These are phyloP conservation scores for Nebria brevicollis DNA, from an alignment of 2,888 invertebrate species.

Conservation along the genomic window DNA sequence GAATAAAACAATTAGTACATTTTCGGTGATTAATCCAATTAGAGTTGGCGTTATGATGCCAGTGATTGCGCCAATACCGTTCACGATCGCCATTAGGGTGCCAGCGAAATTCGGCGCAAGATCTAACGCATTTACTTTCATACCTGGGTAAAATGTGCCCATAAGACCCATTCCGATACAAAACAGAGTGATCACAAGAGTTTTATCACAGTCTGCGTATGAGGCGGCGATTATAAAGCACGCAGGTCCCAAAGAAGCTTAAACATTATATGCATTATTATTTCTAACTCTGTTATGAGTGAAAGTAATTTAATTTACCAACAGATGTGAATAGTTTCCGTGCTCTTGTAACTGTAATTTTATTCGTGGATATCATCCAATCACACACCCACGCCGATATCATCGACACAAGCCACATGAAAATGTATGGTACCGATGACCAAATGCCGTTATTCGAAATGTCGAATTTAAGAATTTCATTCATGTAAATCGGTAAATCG, in stretches of 20 bases:
- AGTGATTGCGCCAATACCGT: constrained; percentile 70
- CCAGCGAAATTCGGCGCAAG: constrained; percentile 73
- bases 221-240: constrained; percentile 71
- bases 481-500: constrained; percentile 77
- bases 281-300: not conserved
- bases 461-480: constrained; percentile 73
- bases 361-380: constrained; percentile 70
- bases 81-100: constrained; percentile 72
- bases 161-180: constrained; percentile 73
- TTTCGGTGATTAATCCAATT: constrained; percentile 69
- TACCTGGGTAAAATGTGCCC: constrained; percentile 76
- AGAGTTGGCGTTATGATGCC: constrained; percentile 72
- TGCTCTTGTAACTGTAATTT: constrained; percentile 67
- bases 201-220: constrained; percentile 70
- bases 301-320: constrained; percentile 63
- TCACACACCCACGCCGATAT: constrained; percentile 75
- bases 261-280: constrained; percentile 49
- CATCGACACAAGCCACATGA: constrained; percentile 74
- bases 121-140: constrained; percentile 74
- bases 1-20: constrained; percentile 62
- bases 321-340: constrained; percentile 76
- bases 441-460: constrained; percentile 72
- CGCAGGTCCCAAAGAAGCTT: constrained; percentile 72
- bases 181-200: constrained; percentile 66
- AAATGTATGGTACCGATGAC: constrained; percentile 72